Percentiles rank a stretch among this genome's conserved stretches.
phyloP scores from a whole-genome alignment of 2,113 vertebrate genomes.

The Heteronetta atricapilla region DNA sequence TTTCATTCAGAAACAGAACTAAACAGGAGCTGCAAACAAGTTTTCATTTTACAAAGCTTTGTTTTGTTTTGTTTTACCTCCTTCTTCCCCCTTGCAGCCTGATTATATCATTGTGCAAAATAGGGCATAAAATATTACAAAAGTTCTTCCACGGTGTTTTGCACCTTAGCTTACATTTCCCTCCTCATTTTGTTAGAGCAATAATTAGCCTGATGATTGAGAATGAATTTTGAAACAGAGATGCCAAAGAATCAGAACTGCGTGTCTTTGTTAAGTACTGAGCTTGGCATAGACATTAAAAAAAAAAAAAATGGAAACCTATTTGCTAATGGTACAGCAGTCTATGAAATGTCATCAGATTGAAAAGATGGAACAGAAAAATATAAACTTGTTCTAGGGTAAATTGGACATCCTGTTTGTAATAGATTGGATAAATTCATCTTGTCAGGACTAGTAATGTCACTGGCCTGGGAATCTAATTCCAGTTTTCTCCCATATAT shows the following conservation, averaged over 20 bases:
- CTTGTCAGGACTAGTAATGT: background rate
- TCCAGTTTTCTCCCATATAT: background rate
- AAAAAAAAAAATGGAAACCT: background rate
- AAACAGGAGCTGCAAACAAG: background rate
- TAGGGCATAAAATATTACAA: background rate
- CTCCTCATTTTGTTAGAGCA: background rate
- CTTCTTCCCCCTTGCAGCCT: background rate
- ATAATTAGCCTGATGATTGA: background rate
- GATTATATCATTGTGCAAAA: background rate
- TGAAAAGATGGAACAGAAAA: slow-evolving; percentile 8
- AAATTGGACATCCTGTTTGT: background rate
- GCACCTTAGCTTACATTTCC: background rate
- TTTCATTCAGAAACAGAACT: background rate
- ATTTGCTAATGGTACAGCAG: slow-evolving; percentile 3
- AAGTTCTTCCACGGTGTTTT: background rate
- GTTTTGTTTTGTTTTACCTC: background rate
- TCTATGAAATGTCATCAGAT: background rate
- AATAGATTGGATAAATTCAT: slow-evolving; percentile 23
- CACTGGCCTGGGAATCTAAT: background rate
- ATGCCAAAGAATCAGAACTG: background rate
- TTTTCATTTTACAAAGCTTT: background rate
- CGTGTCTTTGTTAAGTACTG: background rate
- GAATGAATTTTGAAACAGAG: background rate
- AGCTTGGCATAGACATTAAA: background rate
- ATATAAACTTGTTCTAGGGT: background rate